Evolutionary conservation across 2,113 vertebrate species (phyloP).

Genomic region (Rhadina sibilatrix): DNA sequence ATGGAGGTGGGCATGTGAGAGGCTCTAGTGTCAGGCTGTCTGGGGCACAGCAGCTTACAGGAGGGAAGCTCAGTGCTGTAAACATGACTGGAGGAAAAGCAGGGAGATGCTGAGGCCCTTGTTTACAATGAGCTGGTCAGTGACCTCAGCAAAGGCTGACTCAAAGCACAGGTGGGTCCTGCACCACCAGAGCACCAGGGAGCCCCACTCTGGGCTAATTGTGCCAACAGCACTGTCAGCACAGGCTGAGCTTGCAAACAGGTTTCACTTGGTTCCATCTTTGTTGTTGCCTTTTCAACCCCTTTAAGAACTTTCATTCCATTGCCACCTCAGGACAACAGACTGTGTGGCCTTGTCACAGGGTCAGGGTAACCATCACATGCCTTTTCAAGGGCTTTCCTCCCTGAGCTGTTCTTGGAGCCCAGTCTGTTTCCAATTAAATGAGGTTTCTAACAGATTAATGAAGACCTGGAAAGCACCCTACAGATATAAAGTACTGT

Average conservation of each 20-base stretch:
- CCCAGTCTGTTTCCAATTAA: not conserved
- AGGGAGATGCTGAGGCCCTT: not conserved
- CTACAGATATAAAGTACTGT: not conserved
- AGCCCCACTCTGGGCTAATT: not conserved
- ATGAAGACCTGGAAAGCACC: slow-evolving; percentile 6
- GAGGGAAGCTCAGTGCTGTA: not conserved
- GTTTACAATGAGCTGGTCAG: not conserved
- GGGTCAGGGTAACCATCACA: not conserved
- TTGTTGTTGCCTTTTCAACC: not conserved
- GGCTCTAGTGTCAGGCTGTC: not conserved
- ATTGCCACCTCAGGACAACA: not conserved
- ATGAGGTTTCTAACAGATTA: not conserved
- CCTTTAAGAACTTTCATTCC: not conserved
- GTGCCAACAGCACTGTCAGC: not conserved
- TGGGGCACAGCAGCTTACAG: not conserved
- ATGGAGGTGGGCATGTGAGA: not conserved
- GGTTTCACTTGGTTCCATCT: not conserved
- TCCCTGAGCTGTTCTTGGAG: not conserved
- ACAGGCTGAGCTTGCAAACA: not conserved
- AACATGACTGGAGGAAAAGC: not conserved
- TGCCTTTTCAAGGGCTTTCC: not conserved
- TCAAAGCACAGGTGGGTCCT: not conserved
- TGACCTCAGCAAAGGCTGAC: not conserved
- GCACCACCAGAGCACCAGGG: not conserved
- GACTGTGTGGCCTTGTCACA: not conserved